Base-by-base conservation (phyloP, 1,140 invertebrate species). In the Arctopsyche grandis region DNA sequence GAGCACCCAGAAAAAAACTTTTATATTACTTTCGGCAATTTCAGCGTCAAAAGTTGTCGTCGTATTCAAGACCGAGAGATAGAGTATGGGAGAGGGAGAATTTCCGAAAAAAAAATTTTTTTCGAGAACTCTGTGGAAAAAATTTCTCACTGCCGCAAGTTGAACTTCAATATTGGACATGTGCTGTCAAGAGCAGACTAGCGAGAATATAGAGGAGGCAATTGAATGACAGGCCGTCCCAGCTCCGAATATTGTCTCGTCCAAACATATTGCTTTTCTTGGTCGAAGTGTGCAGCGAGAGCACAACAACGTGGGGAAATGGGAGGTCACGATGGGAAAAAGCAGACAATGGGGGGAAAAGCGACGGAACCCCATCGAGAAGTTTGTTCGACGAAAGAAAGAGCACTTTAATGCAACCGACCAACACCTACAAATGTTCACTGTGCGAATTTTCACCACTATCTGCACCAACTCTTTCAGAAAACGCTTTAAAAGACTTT, bases 111-210 rank as follows among this genome's bases (percentile, higher is more conserved):
- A 38, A 38, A 26, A 38, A 38, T 56, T 56, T 56, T 46, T 29
- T 74, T 19, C 48, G 71, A 52, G 48, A 19, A 5, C 14, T 29
- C 12, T 12, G 12, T 48, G 21, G 21, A 75, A 46, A 71, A 38
- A 71, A 44, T 38, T 22, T n/a, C 22, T 56, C 24, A 9, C 9
- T 12, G 63, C 63, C 63, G n/a, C 63, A 66, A 29, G 22, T 66
- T 69, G 58, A 71, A 78, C 77, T 78, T 78, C 69, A 78, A 78
- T 78, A 78, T 78, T 78, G 77, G 77, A 78, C 77, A 78, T 71
- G 58, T 78, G 77, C 78, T 79, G 78, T 79, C 70, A 79, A 63
- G 70, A 71, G 69, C 77, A 78, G 77, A 71, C 69, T 78, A 9
- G 77, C 29, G 63, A 66, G 16, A 12, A 66, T 29, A 66, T 78